These are phyloP conservation scores for Caretta caretta DNA, from an alignment of 2,113 vertebrate species.

Conservation along the genomic window DNA sequence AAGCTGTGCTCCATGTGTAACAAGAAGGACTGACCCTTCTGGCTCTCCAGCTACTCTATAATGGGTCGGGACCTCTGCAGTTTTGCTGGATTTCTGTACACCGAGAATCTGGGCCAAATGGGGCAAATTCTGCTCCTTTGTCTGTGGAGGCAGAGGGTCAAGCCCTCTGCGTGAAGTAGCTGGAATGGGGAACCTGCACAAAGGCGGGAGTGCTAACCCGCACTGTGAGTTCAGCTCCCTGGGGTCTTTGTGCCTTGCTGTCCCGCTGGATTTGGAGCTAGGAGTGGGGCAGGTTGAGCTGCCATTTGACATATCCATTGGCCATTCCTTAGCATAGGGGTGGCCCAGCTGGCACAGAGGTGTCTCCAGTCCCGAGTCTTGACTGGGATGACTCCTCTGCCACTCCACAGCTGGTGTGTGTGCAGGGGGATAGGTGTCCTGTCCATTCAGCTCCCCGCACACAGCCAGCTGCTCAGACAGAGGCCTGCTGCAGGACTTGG, in stretches of 20 bases:
- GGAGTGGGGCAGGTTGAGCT: neutral
- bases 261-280: neutral
- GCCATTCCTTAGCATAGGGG: neutral
- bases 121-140: neutral
- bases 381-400: neutral
- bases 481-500: neutral
- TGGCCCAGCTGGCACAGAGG: neutral
- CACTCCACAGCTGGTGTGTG: neutral
- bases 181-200: neutral
- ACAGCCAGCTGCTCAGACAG: neutral
- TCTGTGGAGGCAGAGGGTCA: neutral
- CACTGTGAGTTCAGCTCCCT: neutral
- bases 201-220: neutral
- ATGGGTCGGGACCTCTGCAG: neutral
- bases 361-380: neutral
- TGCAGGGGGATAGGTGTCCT: neutral
- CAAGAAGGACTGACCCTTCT: rapidly evolving
- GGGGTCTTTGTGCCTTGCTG: neutral
- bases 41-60: rapidly evolving
- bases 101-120: neutral
- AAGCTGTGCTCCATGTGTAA: neutral
- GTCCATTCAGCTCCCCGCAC: neutral
- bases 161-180: rapidly evolving
- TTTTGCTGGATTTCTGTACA: neutral
- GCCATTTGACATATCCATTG: neutral